A percentile compares a stretch with the other conserved stretches of the same genome.
phyloP scores from a whole-genome alignment of 1,140 invertebrate genomes.

The Macrocentrus cingulum region DNA sequence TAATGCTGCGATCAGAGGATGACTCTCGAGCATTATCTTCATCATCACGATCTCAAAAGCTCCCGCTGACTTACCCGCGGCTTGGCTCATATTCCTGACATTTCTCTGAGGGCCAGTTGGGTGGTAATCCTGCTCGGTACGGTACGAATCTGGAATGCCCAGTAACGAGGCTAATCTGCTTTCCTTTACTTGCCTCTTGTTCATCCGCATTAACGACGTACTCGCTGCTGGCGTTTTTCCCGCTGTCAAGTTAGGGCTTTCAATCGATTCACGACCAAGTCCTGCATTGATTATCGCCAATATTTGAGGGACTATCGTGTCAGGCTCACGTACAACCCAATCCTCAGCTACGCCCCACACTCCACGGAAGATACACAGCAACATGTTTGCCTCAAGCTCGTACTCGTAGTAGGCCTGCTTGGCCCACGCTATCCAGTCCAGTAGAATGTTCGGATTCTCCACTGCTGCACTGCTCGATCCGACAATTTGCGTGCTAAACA shows the following conservation, averaged over 20 bases:
- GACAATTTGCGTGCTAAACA: background rate
- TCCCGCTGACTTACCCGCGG: background rate
- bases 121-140: slow-evolving; percentile 21
- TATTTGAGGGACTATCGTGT: background rate
- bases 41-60: slow-evolving; percentile 2
- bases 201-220: background rate
- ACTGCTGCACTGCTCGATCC: background rate
- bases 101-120: background rate
- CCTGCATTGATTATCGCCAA: background rate
- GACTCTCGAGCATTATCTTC: background rate
- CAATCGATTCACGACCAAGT: background rate
- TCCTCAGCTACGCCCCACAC: background rate
- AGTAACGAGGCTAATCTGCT: slow-evolving; percentile 29
- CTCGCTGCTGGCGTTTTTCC: background rate
- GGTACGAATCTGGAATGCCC: slow-evolving; percentile 6
- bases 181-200: background rate
- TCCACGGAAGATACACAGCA: background rate
- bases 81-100: background rate
- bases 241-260: background rate
- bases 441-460: background rate
- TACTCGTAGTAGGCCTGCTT: background rate
- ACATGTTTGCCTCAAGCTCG: background rate
- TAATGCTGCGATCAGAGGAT: background rate
- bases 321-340: background rate
- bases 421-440: background rate